Evolutionary conservation across 2,113 vertebrate genomes (phyloP), one percentile per base, ranked within the genome.

Genomic region (Catharus minimus): DNA sequence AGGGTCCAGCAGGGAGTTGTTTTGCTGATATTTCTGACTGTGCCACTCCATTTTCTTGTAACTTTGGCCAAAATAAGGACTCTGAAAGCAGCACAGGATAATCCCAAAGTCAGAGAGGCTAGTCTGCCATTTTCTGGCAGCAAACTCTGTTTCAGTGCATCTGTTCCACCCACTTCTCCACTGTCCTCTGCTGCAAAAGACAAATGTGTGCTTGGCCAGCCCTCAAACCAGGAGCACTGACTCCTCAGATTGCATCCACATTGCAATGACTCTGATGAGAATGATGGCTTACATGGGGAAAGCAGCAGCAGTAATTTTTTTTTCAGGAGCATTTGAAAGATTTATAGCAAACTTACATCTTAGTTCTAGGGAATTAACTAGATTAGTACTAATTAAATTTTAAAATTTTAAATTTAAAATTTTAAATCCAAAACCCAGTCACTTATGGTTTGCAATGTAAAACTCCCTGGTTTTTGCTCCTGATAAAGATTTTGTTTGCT

Each of bases 371-470:
- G 43, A 66, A 55, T 19, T 79, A 87, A 76, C 46, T 71, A 58
- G 50, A 68, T 76, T 76, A 82, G 21, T 65, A 68, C 69, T 84
- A 88, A 84, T 89, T 88, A 82, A 84, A 86, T n/a, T n/a, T n/a
- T n/a, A n/a, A n/a, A n/a, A n/a, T n/a, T n/a, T n/a, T n/a, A n/a
- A n/a, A n/a, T n/a, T 89, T 88, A 82, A 84, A 86, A 41, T 36
- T 88, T 90, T 72, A 82, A 22, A n/a, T 75, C 83, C 39, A 36
- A 87, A 20, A 5, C 19, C 0, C 26, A 32, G 20, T 71, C 26
- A 46, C 15, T 56, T 50, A 21, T 0, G 7, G 36, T 26, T 50
- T 82, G 52, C 5, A 22, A 41, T 56, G 44, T 22, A 72, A 75
- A 79, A 33, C 18, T 66, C n/a, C 24, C 21, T 19, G 39, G 0